Evolutionary conservation across 2,113 vertebrate species (phyloP), one percentile per base, ranked within the genome.

Genomic region (Conger conger): DNA sequence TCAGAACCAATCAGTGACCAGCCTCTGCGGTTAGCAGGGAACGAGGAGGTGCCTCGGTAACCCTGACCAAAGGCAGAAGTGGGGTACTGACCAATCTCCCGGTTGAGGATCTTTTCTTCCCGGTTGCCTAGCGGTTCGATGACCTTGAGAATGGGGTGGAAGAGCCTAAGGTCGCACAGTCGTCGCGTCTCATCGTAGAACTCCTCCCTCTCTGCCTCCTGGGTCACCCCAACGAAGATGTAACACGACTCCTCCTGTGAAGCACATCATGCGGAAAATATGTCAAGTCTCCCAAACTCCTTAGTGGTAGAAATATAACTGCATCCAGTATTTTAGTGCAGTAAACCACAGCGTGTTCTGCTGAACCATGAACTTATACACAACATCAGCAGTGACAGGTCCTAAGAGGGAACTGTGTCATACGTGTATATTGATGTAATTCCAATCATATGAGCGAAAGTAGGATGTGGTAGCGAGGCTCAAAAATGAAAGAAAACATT

Each of bases 161-260:
- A 96, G 11, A 96, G 92, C 36, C 95, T 91, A 0, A 96, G 92
- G 87, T 96, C 95, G 4, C 95, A 96, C 33, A 96, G 92, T 0
- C 95, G 90, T 3, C 95, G 88, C 0, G 94, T 95, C 87, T 96
- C 95, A 0, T 96, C 95, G 0, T 95, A 96, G 84, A 96, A 96
- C 89, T 96, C 95, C 89, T 96, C 95, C 84, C 95, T 88, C 85
- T 96, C 95, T 0, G 95, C 95, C 82, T 96, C 95, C 89, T 96
- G 95, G 20, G 95, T 96, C 87, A 96, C 95, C 1, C 95, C 95
- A 80, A 96, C 94, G 86, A 96, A 96, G 86, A 96, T 96, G 89
- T 96, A 96, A 63, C 93, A 93, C 0, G 94, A 95, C 88, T 96
- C 95, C 79, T 96, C 95, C 95, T 96, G 88, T 36, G 27, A 83